These are phyloP conservation scores for Drosophila pandora DNA, from an alignment of 1,140 invertebrate genomes.

Conservation along the genomic window DNA sequence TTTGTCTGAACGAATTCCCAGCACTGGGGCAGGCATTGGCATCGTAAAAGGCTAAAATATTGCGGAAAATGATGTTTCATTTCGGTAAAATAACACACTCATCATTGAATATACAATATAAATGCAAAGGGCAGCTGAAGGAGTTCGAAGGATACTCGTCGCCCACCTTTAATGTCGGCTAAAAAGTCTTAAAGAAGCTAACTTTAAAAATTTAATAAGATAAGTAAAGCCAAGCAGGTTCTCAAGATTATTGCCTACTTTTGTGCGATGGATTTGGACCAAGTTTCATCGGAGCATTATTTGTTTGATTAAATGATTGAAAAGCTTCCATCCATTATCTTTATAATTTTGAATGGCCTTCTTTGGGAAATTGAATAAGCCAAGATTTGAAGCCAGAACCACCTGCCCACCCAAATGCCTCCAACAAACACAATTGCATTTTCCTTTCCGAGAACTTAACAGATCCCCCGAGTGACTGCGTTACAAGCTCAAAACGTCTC, in stretches of 20 bases:
- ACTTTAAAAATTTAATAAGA: too few relatives aligned
- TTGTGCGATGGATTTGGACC: not conserved
- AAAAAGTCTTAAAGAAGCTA: not conserved
- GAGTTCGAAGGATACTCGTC: not conserved
- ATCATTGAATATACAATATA: conserved; percentile 74
- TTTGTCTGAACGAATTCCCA: conserved; percentile 12
- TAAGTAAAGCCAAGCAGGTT: too few relatives aligned
- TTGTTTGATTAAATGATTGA: conserved; percentile 1
- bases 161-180: conserved; percentile 23
- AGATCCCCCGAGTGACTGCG: not conserved
- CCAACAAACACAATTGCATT: conserved; percentile 23
- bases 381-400: not conserved
- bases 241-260: not conserved
- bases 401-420: conserved; percentile 4
- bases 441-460: conserved; percentile 22
- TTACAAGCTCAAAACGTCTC: conserved; percentile 10
- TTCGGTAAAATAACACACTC: conserved; percentile 74
- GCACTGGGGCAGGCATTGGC: conserved; percentile 33
- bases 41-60: conserved; percentile 69
- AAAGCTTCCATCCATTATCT: not conserved
- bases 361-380: not conserved
- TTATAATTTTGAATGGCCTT: not conserved
- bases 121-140: conserved; percentile 48
- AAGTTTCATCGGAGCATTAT: not conserved
- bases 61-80: conserved; percentile 69